A percentile compares a stretch with the other conserved stretches of the same genome.
phyloP scores from a whole-genome alignment of 2,888 invertebrate species.

The Lithophane semibrunnea region DNA sequence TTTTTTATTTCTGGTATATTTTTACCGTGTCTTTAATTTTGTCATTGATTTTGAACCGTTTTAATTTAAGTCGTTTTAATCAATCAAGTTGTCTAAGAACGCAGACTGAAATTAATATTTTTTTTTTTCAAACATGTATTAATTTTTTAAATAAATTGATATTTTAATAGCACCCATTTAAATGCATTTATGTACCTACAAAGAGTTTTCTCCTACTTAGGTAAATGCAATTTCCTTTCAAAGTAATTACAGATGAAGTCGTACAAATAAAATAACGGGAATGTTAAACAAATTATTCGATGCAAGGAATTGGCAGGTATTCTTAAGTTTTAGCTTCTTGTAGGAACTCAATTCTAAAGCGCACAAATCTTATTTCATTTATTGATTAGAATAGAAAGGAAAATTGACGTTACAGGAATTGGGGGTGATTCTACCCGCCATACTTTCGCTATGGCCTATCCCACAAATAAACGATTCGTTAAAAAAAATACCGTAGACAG shows the following conservation, averaged over 20 bases:
- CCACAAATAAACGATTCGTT: too few relatives aligned
- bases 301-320: slow-evolving; percentile 19
- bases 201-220: neutral
- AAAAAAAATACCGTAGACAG: too few relatives aligned
- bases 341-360: slow-evolving; percentile 8
- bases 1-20: too few relatives aligned
- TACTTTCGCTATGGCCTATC: too few relatives aligned
- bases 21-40: too few relatives aligned
- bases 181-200: neutral
- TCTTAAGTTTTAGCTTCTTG: neutral
- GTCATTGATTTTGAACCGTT: too few relatives aligned
- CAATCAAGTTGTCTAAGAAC: neutral
- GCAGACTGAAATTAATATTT: neutral
- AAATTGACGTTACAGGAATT: neutral
- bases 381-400: neutral
- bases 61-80: too few relatives aligned
- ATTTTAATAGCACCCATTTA: neutral
- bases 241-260: slow-evolving; percentile 20
- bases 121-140: neutral
- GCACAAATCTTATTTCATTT: neutral
- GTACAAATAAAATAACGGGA: slow-evolving; percentile 15
- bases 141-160: neutral
- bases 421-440: too few relatives aligned
- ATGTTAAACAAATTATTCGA: slow-evolving; percentile 20
- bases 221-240: slow-evolving; percentile 11